Conservation (phyloP, 2,113 vertebrate genomes). For the Ptychochromis oligacanthus region DNA sequence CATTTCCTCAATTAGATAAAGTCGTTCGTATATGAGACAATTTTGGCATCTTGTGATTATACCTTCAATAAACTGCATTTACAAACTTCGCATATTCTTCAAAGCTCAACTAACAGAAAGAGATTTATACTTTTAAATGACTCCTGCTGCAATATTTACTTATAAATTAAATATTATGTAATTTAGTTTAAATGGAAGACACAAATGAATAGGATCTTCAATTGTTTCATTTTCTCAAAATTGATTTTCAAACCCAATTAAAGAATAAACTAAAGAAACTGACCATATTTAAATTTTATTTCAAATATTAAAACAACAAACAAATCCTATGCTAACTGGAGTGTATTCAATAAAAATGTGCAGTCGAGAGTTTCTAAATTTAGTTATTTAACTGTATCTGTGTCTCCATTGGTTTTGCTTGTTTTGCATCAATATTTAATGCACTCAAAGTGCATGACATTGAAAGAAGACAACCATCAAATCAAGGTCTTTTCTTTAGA, state of each 20-base stretch:
- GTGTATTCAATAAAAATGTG: not conserved
- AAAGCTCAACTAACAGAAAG: conserved; percentile 2
- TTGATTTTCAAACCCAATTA: conserved; percentile 20
- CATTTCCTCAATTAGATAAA: conserved; percentile 62
- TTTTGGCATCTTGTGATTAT: conserved; percentile 33
- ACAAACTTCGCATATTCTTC: conserved; percentile 9
- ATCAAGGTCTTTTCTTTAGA: conserved; percentile 56
- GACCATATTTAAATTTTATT: not conserved
- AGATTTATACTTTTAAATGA: conserved; percentile 15
- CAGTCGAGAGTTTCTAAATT: conserved; percentile 6
- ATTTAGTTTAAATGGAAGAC: conserved; percentile 14
- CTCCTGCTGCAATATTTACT: not conserved
- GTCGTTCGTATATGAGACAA: conserved; percentile 41
- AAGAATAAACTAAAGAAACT: not conserved
- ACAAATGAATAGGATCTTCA: not conserved
- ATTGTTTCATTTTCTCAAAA: conserved; percentile 4
- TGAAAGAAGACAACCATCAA: conserved; percentile 45
- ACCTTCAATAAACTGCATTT: conserved; percentile 23
- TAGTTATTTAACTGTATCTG: not conserved
- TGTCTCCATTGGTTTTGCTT: not conserved
- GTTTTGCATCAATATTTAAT: conserved; percentile 27
- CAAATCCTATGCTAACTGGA: not conserved
- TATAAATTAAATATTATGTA: conserved; percentile 12
- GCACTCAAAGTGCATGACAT: conserved; percentile 29
- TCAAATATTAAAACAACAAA: conserved; percentile 5